These are phyloP conservation scores for Tragelaphus buxtoni DNA, from an alignment of 2,113 vertebrate species.

Conservation along the genomic window DNA sequence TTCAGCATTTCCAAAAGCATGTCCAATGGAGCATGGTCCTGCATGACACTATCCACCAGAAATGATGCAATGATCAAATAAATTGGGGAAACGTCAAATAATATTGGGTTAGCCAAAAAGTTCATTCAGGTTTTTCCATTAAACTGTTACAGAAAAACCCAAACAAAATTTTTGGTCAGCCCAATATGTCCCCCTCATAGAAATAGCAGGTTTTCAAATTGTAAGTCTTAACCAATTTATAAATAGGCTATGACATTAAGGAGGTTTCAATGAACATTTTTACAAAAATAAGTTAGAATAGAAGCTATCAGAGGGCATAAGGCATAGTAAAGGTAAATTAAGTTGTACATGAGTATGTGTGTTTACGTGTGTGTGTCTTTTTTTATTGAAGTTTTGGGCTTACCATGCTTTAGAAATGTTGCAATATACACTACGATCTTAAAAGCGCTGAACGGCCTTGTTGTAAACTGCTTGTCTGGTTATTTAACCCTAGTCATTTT, in stretches of 20 bases:
- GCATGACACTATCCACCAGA: background rate
- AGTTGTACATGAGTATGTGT: background rate
- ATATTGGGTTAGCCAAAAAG: background rate
- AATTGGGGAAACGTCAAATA: background rate
- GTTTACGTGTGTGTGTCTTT: background rate
- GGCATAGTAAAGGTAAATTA: background rate
- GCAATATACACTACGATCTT: background rate
- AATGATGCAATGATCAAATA: background rate
- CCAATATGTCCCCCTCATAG: background rate
- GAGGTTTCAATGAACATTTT: background rate
- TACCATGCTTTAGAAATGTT: background rate
- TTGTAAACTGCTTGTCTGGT: background rate
- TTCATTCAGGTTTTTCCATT: background rate
- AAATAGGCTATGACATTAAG: slow-evolving; percentile 6
- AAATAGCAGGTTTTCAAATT: background rate
- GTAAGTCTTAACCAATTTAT: background rate
- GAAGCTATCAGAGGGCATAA: background rate
- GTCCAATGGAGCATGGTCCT: background rate
- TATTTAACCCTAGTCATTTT: background rate
- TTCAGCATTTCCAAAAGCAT: background rate
- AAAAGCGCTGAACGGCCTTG: background rate
- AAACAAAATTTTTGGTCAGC: background rate
- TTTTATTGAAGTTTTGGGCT: background rate
- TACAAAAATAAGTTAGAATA: slow-evolving; percentile 17
- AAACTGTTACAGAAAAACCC: background rate